Evolutionary conservation across 2,888 invertebrate species (phyloP).

Genomic region (Ceriagrion tenellum): DNA sequence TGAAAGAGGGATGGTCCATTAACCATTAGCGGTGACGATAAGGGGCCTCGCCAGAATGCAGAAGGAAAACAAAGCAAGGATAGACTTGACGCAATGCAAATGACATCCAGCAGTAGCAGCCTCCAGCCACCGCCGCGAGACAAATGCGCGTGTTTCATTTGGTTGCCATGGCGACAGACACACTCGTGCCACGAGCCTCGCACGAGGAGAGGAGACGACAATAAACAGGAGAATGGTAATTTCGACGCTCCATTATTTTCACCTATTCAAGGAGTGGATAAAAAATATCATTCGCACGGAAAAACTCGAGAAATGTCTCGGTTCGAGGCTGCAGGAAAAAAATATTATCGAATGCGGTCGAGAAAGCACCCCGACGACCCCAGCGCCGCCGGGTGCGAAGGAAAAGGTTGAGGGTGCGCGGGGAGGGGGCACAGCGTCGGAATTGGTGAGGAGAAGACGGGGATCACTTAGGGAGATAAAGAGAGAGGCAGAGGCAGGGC

Average conservation of each 20-base stretch:
- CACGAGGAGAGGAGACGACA: background rate
- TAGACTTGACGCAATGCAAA: background rate
- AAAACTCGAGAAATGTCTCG: background rate
- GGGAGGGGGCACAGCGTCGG: background rate
- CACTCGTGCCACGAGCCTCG: background rate
- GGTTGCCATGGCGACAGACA: conserved; percentile 4
- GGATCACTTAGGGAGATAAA: background rate
- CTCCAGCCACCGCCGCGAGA: background rate
- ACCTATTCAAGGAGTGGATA: conserved; percentile 2
- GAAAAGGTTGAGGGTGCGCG: background rate
- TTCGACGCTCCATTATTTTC: conserved; percentile 24
- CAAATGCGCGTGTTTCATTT: background rate
- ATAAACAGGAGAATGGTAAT: conserved; percentile 23
- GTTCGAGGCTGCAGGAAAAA: background rate
- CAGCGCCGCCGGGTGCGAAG: background rate
- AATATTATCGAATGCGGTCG: background rate
- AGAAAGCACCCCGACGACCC: background rate
- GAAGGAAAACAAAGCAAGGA: background rate
- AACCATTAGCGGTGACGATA: background rate
- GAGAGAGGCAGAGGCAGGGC: background rate
- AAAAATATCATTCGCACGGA: background rate
- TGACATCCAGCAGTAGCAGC: background rate
- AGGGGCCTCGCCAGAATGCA: background rate
- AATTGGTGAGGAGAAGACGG: background rate
- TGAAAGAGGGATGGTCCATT: background rate